These are phyloP conservation scores for Ganaspis brasiliensis DNA, from an alignment of 2,888 invertebrate species.

Conservation along the genomic window DNA sequence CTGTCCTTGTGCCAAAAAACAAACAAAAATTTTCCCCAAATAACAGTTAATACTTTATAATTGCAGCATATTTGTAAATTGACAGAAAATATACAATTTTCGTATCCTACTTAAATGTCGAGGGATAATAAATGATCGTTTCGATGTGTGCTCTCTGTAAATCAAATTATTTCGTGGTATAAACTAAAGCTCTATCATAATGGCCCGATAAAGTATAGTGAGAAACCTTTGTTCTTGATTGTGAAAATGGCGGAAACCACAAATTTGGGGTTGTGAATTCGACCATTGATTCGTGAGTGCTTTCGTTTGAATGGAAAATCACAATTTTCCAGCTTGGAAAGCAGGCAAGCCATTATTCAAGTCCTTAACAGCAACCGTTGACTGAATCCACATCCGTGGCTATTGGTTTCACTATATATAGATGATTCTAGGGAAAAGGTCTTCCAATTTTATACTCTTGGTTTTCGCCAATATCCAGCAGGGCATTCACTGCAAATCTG, in stretches of 20 bases:
- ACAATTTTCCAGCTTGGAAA: constrained; percentile 35
- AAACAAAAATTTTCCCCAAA: too few species aligned
- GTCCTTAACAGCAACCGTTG: constrained; percentile 22
- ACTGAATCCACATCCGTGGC: constrained; percentile 18
- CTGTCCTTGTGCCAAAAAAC: too few species aligned
- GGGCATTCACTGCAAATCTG: constrained; percentile 13
- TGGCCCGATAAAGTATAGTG: constrained; percentile 33
- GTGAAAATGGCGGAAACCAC: constrained; percentile 29
- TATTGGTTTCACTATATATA: constrained; percentile 1
- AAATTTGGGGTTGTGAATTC: constrained; percentile 33
- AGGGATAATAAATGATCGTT: neutral
- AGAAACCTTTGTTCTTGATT: constrained; percentile 28
- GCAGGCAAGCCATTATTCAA: constrained; percentile 30
- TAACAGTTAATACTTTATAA: too few species aligned
- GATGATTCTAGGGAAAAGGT: neutral
- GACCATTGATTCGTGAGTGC: constrained; percentile 39
- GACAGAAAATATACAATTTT: too few species aligned
- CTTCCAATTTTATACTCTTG: constrained; percentile 27
- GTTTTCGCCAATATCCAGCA: constrained; percentile 10
- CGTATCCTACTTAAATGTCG: constrained; percentile 4
- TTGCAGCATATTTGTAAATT: neutral
- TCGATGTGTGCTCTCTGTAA: neutral
- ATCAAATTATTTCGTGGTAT: constrained; percentile 32
- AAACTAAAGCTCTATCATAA: constrained; percentile 38
- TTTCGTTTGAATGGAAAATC: constrained; percentile 38